phyloP scores from a whole-genome alignment of 2,113 vertebrate species.

The Phalacrocorax aristotelis region DNA sequence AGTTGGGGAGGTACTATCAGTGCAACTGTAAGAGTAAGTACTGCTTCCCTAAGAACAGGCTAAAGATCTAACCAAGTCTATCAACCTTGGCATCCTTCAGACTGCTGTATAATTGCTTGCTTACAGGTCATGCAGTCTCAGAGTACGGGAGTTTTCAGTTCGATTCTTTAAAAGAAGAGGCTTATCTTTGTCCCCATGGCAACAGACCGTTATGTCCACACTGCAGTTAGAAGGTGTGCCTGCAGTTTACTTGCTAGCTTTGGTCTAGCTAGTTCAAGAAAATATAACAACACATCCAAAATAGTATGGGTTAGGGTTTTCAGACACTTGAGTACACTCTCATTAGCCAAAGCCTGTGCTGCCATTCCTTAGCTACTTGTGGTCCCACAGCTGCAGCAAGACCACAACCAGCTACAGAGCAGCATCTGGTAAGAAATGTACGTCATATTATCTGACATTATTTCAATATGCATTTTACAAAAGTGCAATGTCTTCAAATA shows the following conservation, averaged over 20 bases:
- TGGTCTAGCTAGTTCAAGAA: background rate
- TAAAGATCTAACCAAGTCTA: background rate
- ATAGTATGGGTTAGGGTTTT: background rate
- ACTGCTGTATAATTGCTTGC: background rate
- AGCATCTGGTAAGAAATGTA: background rate
- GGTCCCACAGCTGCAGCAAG: background rate
- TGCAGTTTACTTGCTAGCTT: background rate
- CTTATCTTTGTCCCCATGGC: background rate
- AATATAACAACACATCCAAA: background rate
- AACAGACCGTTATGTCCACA: background rate
- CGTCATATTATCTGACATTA: background rate
- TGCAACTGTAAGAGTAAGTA: accelerated
- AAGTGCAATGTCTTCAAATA: background rate
- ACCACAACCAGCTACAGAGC: background rate
- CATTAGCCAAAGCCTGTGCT: background rate
- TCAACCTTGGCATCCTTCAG: background rate
- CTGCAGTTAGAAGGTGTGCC: background rate
- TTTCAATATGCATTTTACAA: background rate
- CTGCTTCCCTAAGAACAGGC: background rate
- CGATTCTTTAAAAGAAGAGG: background rate
- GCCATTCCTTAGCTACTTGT: background rate
- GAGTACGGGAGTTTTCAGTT: background rate
- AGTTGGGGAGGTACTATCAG: background rate
- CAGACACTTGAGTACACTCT: background rate
- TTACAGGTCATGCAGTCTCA: background rate